Base-by-base conservation (phyloP, 1,140 invertebrate genomes). In the Ceratosolen solmsi region DNA sequence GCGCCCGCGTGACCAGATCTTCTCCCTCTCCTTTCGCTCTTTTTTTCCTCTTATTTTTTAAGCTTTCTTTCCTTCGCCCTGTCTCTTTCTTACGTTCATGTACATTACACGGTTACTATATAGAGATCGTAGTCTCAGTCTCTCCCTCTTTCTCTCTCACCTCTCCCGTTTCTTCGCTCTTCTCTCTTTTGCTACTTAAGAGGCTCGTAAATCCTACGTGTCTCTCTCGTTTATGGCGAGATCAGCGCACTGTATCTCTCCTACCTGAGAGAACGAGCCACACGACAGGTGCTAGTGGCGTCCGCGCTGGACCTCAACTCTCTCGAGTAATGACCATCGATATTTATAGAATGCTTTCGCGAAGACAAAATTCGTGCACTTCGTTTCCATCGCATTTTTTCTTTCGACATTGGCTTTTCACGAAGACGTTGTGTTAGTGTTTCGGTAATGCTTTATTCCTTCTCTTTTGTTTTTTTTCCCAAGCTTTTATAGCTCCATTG, bases 221-320 rank as follows among this genome's bases (percentile, higher is more conserved):
- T 77, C 80, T 84, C 76, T 82, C 71, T 84, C 80, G 58, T 79
- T 79, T 81, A 83, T 71, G 72, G 63, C 41, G 72, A 79, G 81
- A 79, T 83, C 70, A 74, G 70, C 56, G 77, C 33, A 49, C 36
- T 33, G 60, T 82, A 76, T 75, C 73, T 76, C 36, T 76, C 41
- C 11, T 71, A 68, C 60, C 49, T 56, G 65, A 63, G 51, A 71
- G 49, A 20, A 22, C 38, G 46, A 88, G 88, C 89, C 89, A 89
- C 89, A 90, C 89, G 89, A 90, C 89, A 90, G 89, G 89, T 90
- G 89, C 88, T 88, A 90, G 87, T 87, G 87, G 87, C 87, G 88
- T 87, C 86, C 88, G 88, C 27, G 36, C 60, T 20, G 51, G 22
- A 68, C 15, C 68, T 70, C 30, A 33, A 65, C 33, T 41, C 51